Evolutionary conservation across 2,113 vertebrate species (phyloP).

Genomic region (Nesospiza acunhae): DNA sequence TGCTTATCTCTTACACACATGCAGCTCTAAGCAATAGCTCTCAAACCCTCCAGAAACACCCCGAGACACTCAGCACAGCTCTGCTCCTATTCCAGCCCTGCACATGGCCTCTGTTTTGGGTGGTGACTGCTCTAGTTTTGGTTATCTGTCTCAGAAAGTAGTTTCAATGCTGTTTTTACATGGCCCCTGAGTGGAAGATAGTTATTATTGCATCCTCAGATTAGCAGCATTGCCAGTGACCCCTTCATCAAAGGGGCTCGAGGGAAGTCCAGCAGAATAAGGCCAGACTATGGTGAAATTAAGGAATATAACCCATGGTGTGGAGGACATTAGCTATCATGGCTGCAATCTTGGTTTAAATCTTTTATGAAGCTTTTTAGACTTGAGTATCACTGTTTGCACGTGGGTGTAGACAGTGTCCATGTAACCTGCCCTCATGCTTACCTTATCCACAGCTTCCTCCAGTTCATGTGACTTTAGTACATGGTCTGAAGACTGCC

Average conservation of each 20-base stretch:
- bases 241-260: background rate
- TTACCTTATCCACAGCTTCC: background rate
- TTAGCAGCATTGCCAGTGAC: background rate
- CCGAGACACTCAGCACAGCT: background rate
- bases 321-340: background rate
- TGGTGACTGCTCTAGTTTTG: background rate
- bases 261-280: background rate
- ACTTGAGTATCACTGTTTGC: background rate
- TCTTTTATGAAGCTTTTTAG: background rate
- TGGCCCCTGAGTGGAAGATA: background rate
- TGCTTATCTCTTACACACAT: background rate
- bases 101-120: background rate
- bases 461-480: background rate
- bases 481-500: background rate
- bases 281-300: background rate
- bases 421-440: background rate
- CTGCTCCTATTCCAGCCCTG: background rate
- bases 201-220: background rate
- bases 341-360: background rate
- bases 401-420: fast-evolving
- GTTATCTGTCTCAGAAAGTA: background rate
- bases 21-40: background rate
- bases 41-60: background rate
- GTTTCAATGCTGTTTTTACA: background rate
- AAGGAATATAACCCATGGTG: background rate